A percentile compares a stretch with the other conserved stretches of the same genome.
Evolutionary conservation across 1,140 invertebrate genomes (phyloP).

Genomic region (Cydia splendana): DNA sequence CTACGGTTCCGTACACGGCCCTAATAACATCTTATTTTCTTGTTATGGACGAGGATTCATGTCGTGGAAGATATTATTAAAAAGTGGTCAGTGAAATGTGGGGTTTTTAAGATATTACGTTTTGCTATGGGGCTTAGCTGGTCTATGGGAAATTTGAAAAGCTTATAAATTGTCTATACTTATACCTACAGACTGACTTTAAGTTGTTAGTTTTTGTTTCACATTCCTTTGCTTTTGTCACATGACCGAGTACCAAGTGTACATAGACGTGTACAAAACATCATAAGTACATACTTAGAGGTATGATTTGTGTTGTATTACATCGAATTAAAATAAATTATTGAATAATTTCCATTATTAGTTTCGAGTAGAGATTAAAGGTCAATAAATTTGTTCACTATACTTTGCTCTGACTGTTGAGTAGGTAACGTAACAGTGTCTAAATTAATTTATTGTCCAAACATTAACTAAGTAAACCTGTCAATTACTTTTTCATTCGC

Average conservation of each 20-base stretch:
- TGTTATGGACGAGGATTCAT: conserved; percentile 26
- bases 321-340: too few species aligned
- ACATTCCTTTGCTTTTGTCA: not conserved
- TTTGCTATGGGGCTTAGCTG: not conserved
- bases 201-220: not conserved
- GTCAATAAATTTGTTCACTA: too few species aligned
- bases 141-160: not conserved
- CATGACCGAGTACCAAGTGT: not conserved
- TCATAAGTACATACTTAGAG: too few species aligned
- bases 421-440: too few species aligned
- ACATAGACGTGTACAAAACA: too few species aligned
- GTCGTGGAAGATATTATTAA: conserved; percentile 16
- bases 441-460: too few species aligned
- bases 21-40: conserved; percentile 31
- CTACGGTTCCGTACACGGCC: conserved; percentile 51
- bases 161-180: not conserved
- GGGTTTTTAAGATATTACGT: conserved; percentile 12
- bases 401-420: too few species aligned
- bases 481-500: too few species aligned
- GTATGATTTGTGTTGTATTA: too few species aligned
- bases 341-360: too few species aligned
- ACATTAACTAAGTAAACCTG: too few species aligned
- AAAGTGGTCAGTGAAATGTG: conserved; percentile 28
- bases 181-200: not conserved
- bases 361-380: too few species aligned